Base-by-base conservation (phyloP, 2,888 invertebrate species). In the Hyppa rectilinea region DNA sequence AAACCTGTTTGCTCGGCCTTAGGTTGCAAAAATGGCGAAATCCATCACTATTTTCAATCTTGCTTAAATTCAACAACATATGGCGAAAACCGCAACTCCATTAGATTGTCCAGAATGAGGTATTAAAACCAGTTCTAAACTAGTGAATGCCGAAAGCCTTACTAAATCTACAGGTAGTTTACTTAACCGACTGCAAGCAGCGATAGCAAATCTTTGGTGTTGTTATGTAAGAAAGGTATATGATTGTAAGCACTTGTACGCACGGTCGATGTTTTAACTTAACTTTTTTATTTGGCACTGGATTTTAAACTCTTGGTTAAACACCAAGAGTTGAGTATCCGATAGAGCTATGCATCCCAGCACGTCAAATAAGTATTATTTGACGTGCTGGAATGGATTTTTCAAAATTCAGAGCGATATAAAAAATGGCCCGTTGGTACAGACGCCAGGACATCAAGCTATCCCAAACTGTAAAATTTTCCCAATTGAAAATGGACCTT, bases 81-180 rank as follows among this genome's bases (percentile, higher is more conserved):
- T 34, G 31, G n/a, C 26, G 17, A 29, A 40, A 40, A 14, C 34
- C 1, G n/a, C n/a, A 75, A n/a, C 40, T 75, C 12, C 1, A 67
- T 23, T n/a, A 34, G 0, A 12, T 31, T 38, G 6, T 45, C 12
- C 64, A 36, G 20, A 55, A 65, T 38, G 7, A 9, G 12, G 26
- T 67, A 14, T 34, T 36, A n/a, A 49, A 59, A 79, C 79, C 62
- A 36, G 74, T 74, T 53, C 53, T 23, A 20, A 12, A 45, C 26
- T 29, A 2, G 61, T 29, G 40, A 74, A 79, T 31, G 52, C 34
- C 29, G 40, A 34, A 55, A 72, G 26, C 10, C 74, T 80, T 80
- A 36, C 47, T 49, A 79, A 74, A 74, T 38, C 53, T 52, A 26
- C 49, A 74, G 36, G 47, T 62, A 47, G 47, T 80, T 47, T 36